A percentile compares a stretch with the other conserved stretches of the same genome.
These are phyloP conservation scores for Scomber scombrus DNA, from an alignment of 2,113 vertebrate genomes.

Conservation along the genomic window DNA sequence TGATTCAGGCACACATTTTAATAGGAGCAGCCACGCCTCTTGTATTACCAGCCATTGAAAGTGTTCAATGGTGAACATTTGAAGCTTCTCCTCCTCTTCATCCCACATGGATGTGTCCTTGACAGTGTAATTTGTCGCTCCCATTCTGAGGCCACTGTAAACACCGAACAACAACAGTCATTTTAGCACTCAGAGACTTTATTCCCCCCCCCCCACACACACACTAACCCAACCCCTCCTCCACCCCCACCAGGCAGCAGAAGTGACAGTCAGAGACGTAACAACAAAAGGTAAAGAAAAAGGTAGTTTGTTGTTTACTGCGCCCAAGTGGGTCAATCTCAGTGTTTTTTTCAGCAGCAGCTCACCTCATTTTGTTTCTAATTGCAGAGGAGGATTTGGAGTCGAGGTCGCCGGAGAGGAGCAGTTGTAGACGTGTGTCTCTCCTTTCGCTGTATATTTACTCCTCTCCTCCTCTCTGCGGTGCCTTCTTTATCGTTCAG, in stretches of 20 bases:
- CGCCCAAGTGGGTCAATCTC: conserved; percentile 87
- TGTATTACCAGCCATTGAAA: conserved; percentile 98
- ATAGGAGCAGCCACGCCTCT: conserved; percentile 98
- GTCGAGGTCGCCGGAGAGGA: conserved; percentile 35
- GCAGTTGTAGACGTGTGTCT: conserved; percentile 6
- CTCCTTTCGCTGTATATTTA: conserved; percentile 19
- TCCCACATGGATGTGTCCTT: conserved; percentile 91
- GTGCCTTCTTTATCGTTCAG: background rate
- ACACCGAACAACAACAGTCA: conserved; percentile 91
- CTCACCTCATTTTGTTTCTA: conserved; percentile 84
- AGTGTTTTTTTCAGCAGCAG: conserved; percentile 63
- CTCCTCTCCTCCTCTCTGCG: conserved; percentile 4
- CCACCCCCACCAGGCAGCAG: conserved; percentile 33
- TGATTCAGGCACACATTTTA: conserved; percentile 99
- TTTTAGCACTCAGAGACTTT: conserved; percentile 86
- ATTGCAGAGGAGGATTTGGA: conserved; percentile 75
- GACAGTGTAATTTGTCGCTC: conserved; percentile 95
- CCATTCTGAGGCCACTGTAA: conserved; percentile 92
- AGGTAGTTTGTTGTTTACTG: conserved; percentile 80
- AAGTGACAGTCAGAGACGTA: conserved; percentile 49
- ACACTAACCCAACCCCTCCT: background rate
- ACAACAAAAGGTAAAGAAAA: conserved; percentile 74
- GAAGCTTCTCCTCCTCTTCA: conserved; percentile 92
- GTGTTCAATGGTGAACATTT: conserved; percentile 98
- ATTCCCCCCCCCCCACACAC: conserved; percentile 16